These are phyloP conservation scores for Prionailurus viverrinus DNA, from an alignment of 2,113 vertebrate genomes.

Conservation along the genomic window DNA sequence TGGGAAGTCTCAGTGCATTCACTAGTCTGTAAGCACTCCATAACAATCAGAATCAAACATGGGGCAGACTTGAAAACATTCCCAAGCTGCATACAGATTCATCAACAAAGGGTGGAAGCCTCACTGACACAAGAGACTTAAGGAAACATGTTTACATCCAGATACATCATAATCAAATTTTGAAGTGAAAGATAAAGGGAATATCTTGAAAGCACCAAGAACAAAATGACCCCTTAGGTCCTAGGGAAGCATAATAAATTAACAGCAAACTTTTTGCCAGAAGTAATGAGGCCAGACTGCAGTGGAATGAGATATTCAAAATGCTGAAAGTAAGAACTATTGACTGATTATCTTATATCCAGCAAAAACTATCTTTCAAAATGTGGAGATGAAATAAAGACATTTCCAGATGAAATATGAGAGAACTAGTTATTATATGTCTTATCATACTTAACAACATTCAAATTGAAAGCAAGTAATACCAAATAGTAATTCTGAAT, in stretches of 20 bases:
- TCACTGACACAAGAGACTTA: neutral
- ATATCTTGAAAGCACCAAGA: neutral
- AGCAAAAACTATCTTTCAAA: conserved; percentile 29
- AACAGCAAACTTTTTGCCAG: neutral
- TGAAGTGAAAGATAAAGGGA: neutral
- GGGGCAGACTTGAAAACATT: neutral
- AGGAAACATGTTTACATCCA: neutral
- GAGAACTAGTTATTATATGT: neutral
- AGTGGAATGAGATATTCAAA: neutral
- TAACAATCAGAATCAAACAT: neutral
- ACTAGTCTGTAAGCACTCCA: neutral
- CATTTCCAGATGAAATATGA: neutral
- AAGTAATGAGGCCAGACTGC: neutral
- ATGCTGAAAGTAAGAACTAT: neutral
- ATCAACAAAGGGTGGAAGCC: neutral
- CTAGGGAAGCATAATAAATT: neutral
- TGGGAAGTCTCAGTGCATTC: neutral
- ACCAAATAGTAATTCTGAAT: neutral
- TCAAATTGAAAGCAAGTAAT: neutral
- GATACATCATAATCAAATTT: neutral
- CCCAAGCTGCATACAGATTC: neutral
- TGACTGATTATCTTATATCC: neutral
- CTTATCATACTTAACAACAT: neutral
- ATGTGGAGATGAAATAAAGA: neutral
- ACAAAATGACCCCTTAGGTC: neutral